Base-by-base conservation (phyloP, 2,113 vertebrate genomes). In the Orientallactaga bullata region DNA sequence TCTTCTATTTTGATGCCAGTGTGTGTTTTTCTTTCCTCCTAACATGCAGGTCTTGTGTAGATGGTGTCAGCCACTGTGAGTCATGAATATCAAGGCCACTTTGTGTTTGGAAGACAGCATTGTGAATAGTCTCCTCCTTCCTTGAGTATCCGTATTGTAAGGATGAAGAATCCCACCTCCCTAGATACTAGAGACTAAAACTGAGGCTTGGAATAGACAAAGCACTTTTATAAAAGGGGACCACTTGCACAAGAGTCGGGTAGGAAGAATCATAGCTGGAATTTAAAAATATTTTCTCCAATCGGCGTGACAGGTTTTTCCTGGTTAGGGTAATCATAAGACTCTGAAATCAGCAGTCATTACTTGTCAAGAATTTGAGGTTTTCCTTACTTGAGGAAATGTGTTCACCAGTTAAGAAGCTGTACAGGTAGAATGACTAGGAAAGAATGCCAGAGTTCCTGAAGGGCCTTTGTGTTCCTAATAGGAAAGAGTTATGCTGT, bases 401-500 rank as follows among this genome's bases (percentile, higher is more conserved):
- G 1, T 47, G 15, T 12, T 0, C 15, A 21, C 47, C 12, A 37
- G 24, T 37, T 61, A 71, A 78, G 51, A 30, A 16, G 37, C 68
- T 55, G 6, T 39, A 66, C 51, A 73, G 26, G 30, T 2, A 63
- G 61, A 77, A 0, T 23, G 32, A 24, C 2, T 4, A 82, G 69
- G 20, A n/a, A 80, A 90, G 42, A 87, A 39, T 81, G 80, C 39
- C 66, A 90, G 15, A 77, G 58, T 61, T 71, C 47, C 47, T 35
- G 26, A 79, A 26, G 20, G 37, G 23, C 3, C 26, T 55, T 16
- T 11, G 39, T 24, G 61, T 73, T 35, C 4, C 13, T 71, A 26
- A 78, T 30, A 6, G 90, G 87, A 92, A 87, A 71, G 69, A 88
- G 83, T 97, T 96, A 93, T 95, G 92, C 73, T 95, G 37, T 83